A percentile compares a stretch with the other conserved stretches of the same genome.
Conservation (phyloP, 2,888 invertebrate species). For the Phorcus lineatus region DNA sequence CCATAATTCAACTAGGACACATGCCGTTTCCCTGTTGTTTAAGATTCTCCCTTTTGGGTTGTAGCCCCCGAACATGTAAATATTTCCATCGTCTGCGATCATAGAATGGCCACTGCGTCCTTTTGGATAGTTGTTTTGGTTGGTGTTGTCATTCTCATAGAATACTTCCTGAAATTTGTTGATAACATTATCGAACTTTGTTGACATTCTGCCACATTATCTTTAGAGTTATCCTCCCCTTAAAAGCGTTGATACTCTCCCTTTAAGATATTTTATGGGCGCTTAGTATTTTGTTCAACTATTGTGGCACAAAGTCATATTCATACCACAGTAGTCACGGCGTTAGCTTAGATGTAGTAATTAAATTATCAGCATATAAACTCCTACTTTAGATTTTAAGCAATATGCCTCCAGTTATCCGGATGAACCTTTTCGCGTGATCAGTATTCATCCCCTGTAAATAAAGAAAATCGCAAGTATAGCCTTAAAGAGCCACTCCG, state of each 20-base stretch:
- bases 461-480: too few species aligned
- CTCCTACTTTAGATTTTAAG: too few species aligned
- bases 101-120: slow-evolving; percentile 57
- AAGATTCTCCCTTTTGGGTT: slow-evolving; percentile 35
- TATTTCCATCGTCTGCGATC: slow-evolving; percentile 49
- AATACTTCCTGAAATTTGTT: not conserved
- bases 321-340: too few species aligned
- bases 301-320: too few species aligned
- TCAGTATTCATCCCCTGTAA: too few species aligned
- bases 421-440: too few species aligned
- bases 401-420: too few species aligned
- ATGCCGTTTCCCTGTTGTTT: slow-evolving; percentile 24
- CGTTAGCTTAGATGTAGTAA: too few species aligned
- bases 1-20: slow-evolving; percentile 83
- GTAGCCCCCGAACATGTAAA: slow-evolving; percentile 55
- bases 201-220: not conserved
- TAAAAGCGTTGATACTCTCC: not conserved
- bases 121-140: slow-evolving; percentile 32
- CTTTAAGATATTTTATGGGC: not conserved
- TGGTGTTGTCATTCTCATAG: not conserved
- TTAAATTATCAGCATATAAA: too few species aligned
- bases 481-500: too few species aligned
- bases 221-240: slow-evolving; percentile 17
- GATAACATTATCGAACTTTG: not conserved
- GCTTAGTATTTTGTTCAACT: not conserved